Evolutionary conservation across 2,113 vertebrate species (phyloP), one percentile per base, ranked within the genome.

Genomic region (Circaetus cinerascens): DNA sequence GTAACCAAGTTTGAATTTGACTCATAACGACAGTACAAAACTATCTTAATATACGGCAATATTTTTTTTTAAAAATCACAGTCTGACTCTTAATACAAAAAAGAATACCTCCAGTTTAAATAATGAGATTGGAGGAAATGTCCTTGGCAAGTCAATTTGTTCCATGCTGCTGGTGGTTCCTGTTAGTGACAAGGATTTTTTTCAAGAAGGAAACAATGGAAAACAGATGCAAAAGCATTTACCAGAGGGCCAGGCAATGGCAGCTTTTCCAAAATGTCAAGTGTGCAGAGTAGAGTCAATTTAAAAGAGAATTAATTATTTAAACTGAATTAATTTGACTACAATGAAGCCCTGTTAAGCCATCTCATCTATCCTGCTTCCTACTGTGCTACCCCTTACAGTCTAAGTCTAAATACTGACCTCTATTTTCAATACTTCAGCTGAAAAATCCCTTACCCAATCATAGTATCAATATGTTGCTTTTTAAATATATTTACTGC

Each of bases 201-300:
- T 96, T 96, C 86, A 93, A 93, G 93, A 78, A 69, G 88, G 85
- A 97, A 96, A 97, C 97, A 98, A 97, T 96, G 95, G 95, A 86
- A 96, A 97, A 95, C 97, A 98, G 97, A 97, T 98, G 97, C 94
- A 97, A 97, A 98, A 96, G 91, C 86, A 59, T 89, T 95, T 88
- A 92, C 76, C 67, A 93, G 86, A 78, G 93, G 73, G 77, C 92
- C 62, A 77, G 62, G 81, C 86, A 90, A 86, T 67, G 68, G 80
- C 66, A 95, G 84, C 81, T 95, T 95, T 96, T 96, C 86, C 89
- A 94, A 96, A 96, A 88, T 73, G 67, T 91, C 87, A 91, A 90
- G 66, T 78, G 72, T 80, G 74, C 55, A 86, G 59, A 85, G 71
- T 66, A 67, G 72, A 96, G 93, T 93, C 83, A 91, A 93, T 95